phyloP scores from a whole-genome alignment of 2,113 vertebrate species.

The Daboia siamensis region DNA sequence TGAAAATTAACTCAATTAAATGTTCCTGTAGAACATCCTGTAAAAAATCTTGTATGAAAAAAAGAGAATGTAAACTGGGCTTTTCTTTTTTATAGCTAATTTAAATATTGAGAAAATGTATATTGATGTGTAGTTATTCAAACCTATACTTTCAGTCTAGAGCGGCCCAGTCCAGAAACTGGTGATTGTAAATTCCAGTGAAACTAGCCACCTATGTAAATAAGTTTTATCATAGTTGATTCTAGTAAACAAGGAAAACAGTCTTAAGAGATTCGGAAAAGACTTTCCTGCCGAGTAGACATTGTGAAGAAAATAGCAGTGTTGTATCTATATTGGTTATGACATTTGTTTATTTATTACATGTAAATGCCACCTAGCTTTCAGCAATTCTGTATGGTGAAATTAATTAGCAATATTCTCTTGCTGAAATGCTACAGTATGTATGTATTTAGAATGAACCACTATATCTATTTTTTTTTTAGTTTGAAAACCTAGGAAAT shows the following conservation, averaged over 20 bases:
- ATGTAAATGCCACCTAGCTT: neutral
- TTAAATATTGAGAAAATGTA: neutral
- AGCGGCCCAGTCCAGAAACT: neutral
- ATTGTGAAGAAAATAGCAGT: neutral
- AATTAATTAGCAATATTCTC: neutral
- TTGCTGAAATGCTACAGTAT: neutral
- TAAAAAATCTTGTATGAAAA: neutral
- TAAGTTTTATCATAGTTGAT: neutral
- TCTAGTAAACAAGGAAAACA: neutral
- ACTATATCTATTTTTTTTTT: conserved; percentile 43
- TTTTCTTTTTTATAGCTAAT: neutral
- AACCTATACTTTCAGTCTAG: neutral
- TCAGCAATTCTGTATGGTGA: neutral
- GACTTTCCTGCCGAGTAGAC: neutral
- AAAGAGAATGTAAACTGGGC: neutral
- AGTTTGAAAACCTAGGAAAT: conserved; percentile 92
- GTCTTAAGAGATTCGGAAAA: neutral
- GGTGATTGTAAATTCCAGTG: neutral
- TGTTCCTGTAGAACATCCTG: neutral
- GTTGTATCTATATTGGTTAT: neutral
- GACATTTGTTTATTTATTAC: neutral
- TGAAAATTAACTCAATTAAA: neutral
- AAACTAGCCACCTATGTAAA: neutral
- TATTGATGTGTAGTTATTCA: neutral
- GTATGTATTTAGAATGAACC: fast-evolving